Evolutionary conservation across 64 coral and sea anemone genomes (phyloP), one percentile per base, ranked within the genome.

Genomic region (Montipora sp.): DNA sequence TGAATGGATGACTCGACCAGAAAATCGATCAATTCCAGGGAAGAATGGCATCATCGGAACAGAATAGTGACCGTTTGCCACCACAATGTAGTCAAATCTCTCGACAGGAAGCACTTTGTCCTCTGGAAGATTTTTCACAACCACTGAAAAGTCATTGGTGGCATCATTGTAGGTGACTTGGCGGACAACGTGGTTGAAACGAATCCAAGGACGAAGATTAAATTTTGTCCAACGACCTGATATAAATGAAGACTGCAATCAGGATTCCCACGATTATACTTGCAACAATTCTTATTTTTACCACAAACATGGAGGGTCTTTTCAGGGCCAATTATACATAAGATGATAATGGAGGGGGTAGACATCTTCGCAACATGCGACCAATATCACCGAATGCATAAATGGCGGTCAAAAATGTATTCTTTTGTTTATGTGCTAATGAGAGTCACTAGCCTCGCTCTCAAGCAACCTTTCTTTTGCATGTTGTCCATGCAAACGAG

Each of bases 61-160:
- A 46, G 90, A 92, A 21, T 77, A 92, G 71, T 92, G 90, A 13
- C 90, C 90, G 51, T 51, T 84, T 4, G 90, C 80, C 53, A 92
- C 79, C 16, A 92, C 83, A 69, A 92, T 14, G 53, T 84, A 84
- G 74, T 92, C 90, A 84, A 92, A 92, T 7, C 46, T 84, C 69
- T 84, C 47, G 5, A 48, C 67, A 2, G 91, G 83, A 59, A 84
- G 80, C 23, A 75, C 57, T 36, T 15, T 7, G 74, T 92, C 72
- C 51, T 75, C 79, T n/a, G 36, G 47, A 81, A 83, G 58, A 55
- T 84, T 83, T 75, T 92, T 92, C 0, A 83, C 80, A 18, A 84
- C 47, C 51, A 92, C 90, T 22, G 80, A 74, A 48, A 92, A 92
- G 43, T 84, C 79, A 59, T 92, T 79, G 19, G 70, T 82, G 10